A percentile compares a stretch with the other conserved stretches of the same genome.
Conservation (phyloP, 2,113 vertebrate species). For the Stictonetta naevosa region DNA sequence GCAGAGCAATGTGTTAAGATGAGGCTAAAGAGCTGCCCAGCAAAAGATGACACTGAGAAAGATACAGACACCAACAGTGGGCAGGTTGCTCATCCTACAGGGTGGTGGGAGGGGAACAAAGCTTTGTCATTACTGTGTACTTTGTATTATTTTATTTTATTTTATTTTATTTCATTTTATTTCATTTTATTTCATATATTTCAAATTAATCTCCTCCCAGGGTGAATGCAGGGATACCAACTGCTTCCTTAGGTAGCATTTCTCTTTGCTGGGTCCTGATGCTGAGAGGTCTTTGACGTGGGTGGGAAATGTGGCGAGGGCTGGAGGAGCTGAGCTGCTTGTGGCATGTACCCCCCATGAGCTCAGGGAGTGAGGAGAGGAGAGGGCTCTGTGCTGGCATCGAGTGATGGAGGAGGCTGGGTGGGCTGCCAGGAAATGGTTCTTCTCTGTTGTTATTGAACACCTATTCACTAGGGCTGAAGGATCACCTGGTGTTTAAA, state of each 20-base stretch:
- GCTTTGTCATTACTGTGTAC: background rate
- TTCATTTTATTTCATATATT: background rate
- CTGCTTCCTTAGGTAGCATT: background rate
- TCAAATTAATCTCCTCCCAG: background rate
- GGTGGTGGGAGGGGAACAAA: background rate
- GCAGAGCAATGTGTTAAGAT: background rate
- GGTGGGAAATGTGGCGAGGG: background rate
- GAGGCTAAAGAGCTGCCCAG: background rate
- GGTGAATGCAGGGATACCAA: background rate
- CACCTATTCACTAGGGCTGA: background rate
- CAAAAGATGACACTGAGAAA: background rate
- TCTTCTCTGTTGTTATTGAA: background rate
- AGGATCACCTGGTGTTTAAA: conserved; percentile 33
- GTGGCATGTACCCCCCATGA: background rate
- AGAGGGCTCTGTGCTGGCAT: background rate
- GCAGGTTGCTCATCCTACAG: background rate
- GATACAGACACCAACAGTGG: background rate
- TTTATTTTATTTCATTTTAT: background rate
- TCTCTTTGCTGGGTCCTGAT: background rate
- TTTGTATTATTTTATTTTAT: background rate
- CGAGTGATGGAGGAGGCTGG: background rate
- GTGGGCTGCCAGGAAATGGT: conserved; percentile 2
- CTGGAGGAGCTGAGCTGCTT: background rate
- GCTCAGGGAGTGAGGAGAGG: background rate
- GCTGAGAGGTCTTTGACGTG: background rate